Evolutionary conservation across 2,797 vertebrate genomes (phyloP).

Genomic region (Labeo calbasu): DNA sequence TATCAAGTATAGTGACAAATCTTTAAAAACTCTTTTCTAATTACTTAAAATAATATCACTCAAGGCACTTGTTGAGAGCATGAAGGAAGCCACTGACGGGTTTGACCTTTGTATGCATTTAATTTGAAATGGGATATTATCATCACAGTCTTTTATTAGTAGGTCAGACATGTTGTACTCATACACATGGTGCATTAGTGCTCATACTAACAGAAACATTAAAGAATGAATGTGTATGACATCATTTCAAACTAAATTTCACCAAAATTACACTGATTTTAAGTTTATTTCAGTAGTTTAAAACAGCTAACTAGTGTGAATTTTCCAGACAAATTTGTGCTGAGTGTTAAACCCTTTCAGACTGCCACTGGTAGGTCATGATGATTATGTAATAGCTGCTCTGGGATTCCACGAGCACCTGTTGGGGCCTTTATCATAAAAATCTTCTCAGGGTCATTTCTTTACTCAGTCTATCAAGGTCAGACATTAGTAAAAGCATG

Average conservation of each 20-base stretch:
- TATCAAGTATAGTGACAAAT: constrained; percentile 8
- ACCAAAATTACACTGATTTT: no score
- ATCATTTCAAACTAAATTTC: no score
- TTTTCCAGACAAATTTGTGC: background rate
- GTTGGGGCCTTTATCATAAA: background rate
- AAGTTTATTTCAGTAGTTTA: background rate
- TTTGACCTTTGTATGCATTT: background rate
- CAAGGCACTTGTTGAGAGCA: no score
- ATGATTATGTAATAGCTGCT: background rate
- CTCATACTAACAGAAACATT: background rate
- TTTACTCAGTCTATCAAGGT: background rate
- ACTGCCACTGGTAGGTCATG: background rate
- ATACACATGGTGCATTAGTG: background rate
- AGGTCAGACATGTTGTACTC: constrained; percentile 3
- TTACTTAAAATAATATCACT: constrained; percentile 3
- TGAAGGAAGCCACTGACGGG: background rate
- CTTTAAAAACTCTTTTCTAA: background rate
- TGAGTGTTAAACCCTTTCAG: background rate
- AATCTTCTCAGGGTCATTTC: background rate
- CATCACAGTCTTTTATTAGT: constrained; percentile 1
- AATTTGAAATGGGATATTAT: background rate
- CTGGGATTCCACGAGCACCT: background rate
- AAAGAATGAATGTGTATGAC: background rate
- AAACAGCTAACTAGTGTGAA: background rate
- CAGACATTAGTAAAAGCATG: background rate